Evolutionary conservation across 2,113 vertebrate genomes (phyloP).

Genomic region (Corydoras maculifer): DNA sequence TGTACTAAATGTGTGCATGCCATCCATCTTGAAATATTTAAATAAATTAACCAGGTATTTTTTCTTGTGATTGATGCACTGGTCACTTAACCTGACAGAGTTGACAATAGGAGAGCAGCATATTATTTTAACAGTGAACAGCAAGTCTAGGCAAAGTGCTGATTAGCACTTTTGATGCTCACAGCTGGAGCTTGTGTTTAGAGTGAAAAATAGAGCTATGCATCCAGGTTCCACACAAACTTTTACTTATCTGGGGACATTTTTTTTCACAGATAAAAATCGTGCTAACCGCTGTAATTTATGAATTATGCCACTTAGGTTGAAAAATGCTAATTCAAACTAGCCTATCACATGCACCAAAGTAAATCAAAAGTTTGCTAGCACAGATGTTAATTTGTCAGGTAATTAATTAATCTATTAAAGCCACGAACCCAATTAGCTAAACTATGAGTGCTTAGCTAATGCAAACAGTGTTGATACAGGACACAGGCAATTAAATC

Average conservation of each 20-base stretch:
- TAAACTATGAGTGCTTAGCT: slow-evolving; percentile 1
- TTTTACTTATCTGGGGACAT: slow-evolving; percentile 5
- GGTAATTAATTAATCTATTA: slow-evolving; percentile 24
- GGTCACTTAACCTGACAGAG: background rate
- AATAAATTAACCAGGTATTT: background rate
- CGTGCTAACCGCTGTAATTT: background rate
- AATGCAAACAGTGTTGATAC: slow-evolving; percentile 23
- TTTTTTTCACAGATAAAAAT: background rate
- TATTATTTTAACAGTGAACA: background rate
- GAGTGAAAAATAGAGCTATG: background rate
- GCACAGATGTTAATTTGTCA: slow-evolving; percentile 12
- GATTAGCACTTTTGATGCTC: slow-evolving; percentile 1
- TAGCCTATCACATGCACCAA: background rate
- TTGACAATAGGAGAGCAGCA: background rate
- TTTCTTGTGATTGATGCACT: background rate
- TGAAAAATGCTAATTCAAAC: background rate
- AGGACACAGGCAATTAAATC: slow-evolving; percentile 29
- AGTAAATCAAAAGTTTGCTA: slow-evolving; percentile 2
- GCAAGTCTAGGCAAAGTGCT: background rate
- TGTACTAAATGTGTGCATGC: too few relatives aligned
- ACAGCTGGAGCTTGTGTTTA: background rate
- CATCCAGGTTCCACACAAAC: background rate
- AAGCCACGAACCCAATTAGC: background rate
- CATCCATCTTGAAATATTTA: too few relatives aligned
- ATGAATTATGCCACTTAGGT: background rate